Evolutionary conservation across 2,888 invertebrate genomes (phyloP).

Genomic region (Mythimna loreyi): DNA sequence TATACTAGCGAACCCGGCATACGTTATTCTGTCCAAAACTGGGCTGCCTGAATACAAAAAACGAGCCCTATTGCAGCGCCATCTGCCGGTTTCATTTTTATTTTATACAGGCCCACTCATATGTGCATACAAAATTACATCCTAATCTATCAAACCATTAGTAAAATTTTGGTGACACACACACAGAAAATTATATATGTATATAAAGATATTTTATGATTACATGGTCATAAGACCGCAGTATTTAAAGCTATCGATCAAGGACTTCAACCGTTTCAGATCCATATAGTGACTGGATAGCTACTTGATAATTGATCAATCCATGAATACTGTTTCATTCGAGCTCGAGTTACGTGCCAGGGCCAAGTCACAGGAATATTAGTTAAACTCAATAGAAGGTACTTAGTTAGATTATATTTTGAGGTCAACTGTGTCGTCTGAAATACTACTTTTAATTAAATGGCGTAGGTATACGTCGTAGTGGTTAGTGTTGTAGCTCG

Average conservation of each 20-base stretch:
- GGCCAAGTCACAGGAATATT: not conserved
- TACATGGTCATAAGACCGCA: too few relatives aligned
- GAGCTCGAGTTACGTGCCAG: not conserved
- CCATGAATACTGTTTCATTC: not conserved
- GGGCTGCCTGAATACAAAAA: too few relatives aligned
- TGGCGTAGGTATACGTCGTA: not conserved
- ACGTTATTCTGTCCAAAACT: too few relatives aligned
- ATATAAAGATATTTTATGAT: too few relatives aligned
- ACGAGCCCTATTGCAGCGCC: too few relatives aligned
- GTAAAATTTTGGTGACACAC: too few relatives aligned
- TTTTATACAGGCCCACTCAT: too few relatives aligned
- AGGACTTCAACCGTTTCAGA: not conserved
- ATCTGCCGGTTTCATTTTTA: too few relatives aligned
- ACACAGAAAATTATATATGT: too few relatives aligned
- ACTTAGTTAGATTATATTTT: not conserved
- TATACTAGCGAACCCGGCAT: too few relatives aligned
- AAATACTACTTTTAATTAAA: not conserved
- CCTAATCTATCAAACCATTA: too few relatives aligned
- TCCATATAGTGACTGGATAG: not conserved
- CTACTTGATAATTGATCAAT: not conserved
- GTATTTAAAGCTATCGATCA: not conserved
- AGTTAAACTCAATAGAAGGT: not conserved
- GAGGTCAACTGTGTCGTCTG: not conserved
- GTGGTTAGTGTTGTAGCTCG: not conserved
- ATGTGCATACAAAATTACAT: too few relatives aligned